Percentiles rank a stretch among this genome's conserved stretches.
These are phyloP conservation scores for Lagocephalus sceleratus DNA, from an alignment of 2,797 vertebrate species.

Conservation along the genomic window DNA sequence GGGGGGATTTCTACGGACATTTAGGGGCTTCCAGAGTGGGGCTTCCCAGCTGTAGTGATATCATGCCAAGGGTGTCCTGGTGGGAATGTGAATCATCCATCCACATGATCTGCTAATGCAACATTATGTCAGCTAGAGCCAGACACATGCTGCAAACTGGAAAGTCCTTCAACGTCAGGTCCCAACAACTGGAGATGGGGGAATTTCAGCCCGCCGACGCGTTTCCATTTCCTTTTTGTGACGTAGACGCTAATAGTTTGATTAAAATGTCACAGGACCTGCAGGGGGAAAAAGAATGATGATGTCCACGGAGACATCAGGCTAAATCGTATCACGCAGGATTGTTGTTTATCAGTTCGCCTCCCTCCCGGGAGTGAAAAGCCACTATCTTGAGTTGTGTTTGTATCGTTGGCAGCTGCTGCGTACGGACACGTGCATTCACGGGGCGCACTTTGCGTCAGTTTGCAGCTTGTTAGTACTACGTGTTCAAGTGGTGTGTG, in stretches of 20 bases:
- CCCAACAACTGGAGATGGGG: conserved; percentile 28
- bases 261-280: conserved; percentile 12
- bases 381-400: conserved; percentile 7
- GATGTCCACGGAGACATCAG: not conserved
- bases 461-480: conserved; percentile 1
- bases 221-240: conserved; percentile 33
- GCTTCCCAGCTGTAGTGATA: conserved; percentile 64
- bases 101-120: conserved; percentile 53
- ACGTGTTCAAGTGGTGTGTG: conserved; percentile 14
- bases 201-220: conserved; percentile 33
- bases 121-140: conserved; percentile 46
- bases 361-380: conserved; percentile 19
- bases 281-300: not conserved
- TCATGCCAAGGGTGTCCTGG: conserved; percentile 53
- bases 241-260: conserved; percentile 36
- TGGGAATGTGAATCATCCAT: conserved; percentile 61
- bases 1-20: conserved; percentile 52
- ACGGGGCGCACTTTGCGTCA: conserved; percentile 1
- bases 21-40: conserved; percentile 63
- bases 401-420: conserved; percentile 21
- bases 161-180: conserved; percentile 53
- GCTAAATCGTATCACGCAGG: not conserved
- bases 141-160: conserved; percentile 33
- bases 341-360: conserved; percentile 9
- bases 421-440: conserved; percentile 11